Base-by-base conservation (phyloP, 2,113 vertebrate genomes). In the Lasiurus borealis region DNA sequence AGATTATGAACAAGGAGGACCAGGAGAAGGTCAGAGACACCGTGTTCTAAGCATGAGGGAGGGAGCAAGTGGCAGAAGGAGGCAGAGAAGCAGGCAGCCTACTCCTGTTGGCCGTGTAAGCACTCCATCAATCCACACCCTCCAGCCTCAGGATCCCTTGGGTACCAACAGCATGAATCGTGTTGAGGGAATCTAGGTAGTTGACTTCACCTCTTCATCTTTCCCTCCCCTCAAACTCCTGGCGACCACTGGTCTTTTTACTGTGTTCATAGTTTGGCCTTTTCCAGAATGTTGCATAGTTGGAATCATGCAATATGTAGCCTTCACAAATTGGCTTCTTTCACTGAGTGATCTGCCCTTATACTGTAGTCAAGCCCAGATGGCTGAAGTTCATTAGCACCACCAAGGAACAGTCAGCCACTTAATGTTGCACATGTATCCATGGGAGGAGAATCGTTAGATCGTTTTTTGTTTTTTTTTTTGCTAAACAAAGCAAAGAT, bases 281-380 rank as follows among this genome's bases (percentile, higher is more conserved):
- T 85, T 87, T 78, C 72, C 36, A 77, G 8, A 75, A 78, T 75
- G 44, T 82, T 11, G 18, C 34, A 34, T 9, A 80, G 29, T 78
- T 88, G n/a, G n/a, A 68, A 14, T 90, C 21, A 16, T 40, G 64
- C 3, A 62, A 18, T 78, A 27, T 52, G 12, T 46, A 66, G 18
- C 77, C 62, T 93, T 93, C 92, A 52, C 44, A 88, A n/a, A 59
- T 50, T 69, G 40, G 27, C 34, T 31, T 34, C 72, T 94, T 86
- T 78, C 25, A 52, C 57, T 72, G 8, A 52, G 46, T n/a, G 14
- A 57, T 73, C 50, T 95, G n/a, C 73, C 81, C 71, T 94, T 94
- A 57, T n/a, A 66, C 80, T 86, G 87, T 78, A 90, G 15, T 34
- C 46, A 76, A 73, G 16, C 12, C 31, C 57, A 54, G 40, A 27